Conservation (phyloP, 2,888 invertebrate genomes). For the Cheilosia variabilis region DNA sequence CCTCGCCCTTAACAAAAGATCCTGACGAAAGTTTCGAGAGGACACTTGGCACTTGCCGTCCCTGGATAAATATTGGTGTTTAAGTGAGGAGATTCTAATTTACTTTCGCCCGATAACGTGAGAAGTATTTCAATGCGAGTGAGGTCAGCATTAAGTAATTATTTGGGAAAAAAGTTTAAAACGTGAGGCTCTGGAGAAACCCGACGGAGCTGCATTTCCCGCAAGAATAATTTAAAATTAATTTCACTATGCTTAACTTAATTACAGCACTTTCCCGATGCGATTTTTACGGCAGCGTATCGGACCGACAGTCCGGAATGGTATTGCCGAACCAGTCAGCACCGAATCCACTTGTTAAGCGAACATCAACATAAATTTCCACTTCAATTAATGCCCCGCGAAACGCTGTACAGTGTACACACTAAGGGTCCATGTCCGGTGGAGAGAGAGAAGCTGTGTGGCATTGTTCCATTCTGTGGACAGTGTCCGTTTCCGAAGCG, state of each 20-base stretch:
- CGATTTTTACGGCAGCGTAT: conserved; percentile 15
- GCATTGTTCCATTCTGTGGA: conserved; percentile 36
- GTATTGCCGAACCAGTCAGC: conserved; percentile 33
- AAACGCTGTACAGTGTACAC: neutral
- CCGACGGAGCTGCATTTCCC: neutral
- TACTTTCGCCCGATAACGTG: conserved; percentile 30
- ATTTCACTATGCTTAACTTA: conserved; percentile 31
- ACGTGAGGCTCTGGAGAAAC: too few species aligned
- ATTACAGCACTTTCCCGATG: conserved; percentile 26
- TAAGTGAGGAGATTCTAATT: conserved; percentile 41
- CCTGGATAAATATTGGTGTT: conserved; percentile 62
- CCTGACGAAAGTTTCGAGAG: conserved; percentile 55
- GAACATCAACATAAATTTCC: conserved; percentile 53
- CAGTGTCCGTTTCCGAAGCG: conserved; percentile 37
- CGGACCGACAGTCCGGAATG: conserved; percentile 18
- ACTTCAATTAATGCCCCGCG: conserved; percentile 54
- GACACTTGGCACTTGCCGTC: conserved; percentile 52
- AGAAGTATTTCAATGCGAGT: conserved; percentile 14
- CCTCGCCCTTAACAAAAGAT: conserved; percentile 21
- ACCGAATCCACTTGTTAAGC: conserved; percentile 51
- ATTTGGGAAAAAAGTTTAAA: conserved; percentile 15
- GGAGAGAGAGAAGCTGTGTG: conserved; percentile 17
- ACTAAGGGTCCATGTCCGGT: neutral
- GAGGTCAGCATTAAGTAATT: conserved; percentile 3
- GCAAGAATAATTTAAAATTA: conserved; percentile 2